Evolutionary conservation across 2,797 vertebrate species (phyloP).

Genomic region (Channallabes apus): DNA sequence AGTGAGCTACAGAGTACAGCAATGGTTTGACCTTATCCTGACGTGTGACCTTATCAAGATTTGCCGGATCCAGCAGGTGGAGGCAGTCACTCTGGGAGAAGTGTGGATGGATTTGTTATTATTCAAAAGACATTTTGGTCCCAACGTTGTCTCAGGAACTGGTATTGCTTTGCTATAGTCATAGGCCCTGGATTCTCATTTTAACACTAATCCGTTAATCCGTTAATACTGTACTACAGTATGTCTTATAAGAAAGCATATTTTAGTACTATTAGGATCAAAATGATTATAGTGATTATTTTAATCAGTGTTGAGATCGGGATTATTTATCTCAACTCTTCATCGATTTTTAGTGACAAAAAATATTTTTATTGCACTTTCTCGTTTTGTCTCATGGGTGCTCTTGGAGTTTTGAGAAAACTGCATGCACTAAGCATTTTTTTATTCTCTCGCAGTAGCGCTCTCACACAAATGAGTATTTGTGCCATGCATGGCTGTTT

Average conservation of each 20-base stretch:
- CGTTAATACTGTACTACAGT: neutral
- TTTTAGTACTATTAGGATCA: neutral
- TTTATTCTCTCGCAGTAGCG: too few species aligned
- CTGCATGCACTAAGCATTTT: too few species aligned
- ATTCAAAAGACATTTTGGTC: neutral
- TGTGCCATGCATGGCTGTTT: too few species aligned
- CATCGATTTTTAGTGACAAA: too few species aligned
- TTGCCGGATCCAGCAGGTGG: constrained; percentile 9
- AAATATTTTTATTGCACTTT: too few species aligned
- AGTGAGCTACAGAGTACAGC: constrained; percentile 1
- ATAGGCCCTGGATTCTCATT: neutral
- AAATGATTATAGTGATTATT: too few species aligned
- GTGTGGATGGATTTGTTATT: constrained; percentile 22
- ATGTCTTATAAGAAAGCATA: neutral
- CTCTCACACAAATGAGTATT: too few species aligned
- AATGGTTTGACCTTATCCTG: constrained; percentile 12
- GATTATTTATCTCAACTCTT: too few species aligned
- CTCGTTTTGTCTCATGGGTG: too few species aligned
- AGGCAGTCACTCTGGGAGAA: constrained; percentile 11
- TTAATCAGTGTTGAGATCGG: too few species aligned
- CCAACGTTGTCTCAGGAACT: neutral
- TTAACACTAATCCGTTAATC: neutral
- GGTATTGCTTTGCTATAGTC: neutral
- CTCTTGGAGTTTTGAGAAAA: too few species aligned
- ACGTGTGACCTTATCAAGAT: constrained; percentile 35